These are phyloP conservation scores for Nannoperca australis DNA, from an alignment of 2,797 vertebrate genomes.

Conservation along the genomic window DNA sequence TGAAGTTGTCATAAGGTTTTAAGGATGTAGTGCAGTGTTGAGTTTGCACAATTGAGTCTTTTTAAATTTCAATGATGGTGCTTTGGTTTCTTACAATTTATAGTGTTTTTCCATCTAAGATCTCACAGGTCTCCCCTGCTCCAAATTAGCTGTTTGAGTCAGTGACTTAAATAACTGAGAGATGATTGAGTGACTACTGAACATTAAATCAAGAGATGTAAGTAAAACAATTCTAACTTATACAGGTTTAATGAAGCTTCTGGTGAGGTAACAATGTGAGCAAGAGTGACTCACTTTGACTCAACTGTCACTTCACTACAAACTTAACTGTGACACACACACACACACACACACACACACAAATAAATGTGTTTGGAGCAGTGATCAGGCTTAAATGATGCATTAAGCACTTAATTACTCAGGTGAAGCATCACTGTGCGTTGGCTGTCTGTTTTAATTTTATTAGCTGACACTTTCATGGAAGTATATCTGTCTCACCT, in stretches of 20 bases:
- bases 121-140: neutral
- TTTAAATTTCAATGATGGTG: neutral
- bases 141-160: neutral
- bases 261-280: constrained; percentile 21
- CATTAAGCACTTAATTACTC: constrained; percentile 73
- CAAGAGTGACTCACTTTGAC: constrained; percentile 46
- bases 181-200: constrained; percentile 4
- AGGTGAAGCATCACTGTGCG: constrained; percentile 68
- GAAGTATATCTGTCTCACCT: constrained; percentile 56
- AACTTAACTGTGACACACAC: constrained; percentile 32
- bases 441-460: constrained; percentile 75
- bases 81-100: neutral
- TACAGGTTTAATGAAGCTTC: constrained; percentile 37
- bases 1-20: neutral
- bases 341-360: constrained; percentile 1
- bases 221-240: neutral
- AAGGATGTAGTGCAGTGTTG: neutral
- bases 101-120: neutral
- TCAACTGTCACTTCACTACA: constrained; percentile 46
- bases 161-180: constrained; percentile 9
- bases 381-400: constrained; percentile 69
- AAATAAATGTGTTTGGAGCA: constrained; percentile 40
- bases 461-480: constrained; percentile 66
- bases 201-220: constrained; percentile 9
- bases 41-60: neutral